Evolutionary conservation across 2,113 vertebrate genomes (phyloP).

Genomic region (Sylvietta virens): DNA sequence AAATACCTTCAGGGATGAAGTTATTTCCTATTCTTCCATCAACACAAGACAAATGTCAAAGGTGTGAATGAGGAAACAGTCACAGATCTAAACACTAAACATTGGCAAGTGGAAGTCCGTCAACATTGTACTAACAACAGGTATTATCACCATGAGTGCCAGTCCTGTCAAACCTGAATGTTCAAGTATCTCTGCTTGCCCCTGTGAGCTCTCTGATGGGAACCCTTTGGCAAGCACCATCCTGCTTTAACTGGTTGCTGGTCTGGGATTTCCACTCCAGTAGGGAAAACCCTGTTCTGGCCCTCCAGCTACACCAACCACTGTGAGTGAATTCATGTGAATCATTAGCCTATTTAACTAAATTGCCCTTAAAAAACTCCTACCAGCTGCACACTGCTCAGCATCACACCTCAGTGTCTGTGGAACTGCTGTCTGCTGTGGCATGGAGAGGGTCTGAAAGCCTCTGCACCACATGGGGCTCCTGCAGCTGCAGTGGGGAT

Average conservation of each 20-base stretch:
- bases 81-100: background rate
- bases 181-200: background rate
- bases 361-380: background rate
- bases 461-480: background rate
- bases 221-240: background rate
- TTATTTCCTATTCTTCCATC: background rate
- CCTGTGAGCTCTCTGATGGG: fast-evolving
- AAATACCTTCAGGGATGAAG: background rate
- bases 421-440: background rate
- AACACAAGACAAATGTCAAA: background rate
- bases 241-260: background rate
- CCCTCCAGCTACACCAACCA: background rate
- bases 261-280: background rate
- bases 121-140: background rate
- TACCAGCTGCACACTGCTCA: background rate
- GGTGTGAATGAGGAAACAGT: background rate
- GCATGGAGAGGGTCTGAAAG: background rate
- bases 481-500: fast-evolving
- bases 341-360: background rate
- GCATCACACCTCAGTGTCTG: background rate
- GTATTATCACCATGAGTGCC: background rate
- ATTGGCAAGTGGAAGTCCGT: background rate
- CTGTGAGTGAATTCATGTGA: background rate
- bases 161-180: background rate
- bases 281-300: background rate